Percentiles rank a stretch among this genome's conserved stretches.
Conservation (phyloP, 2,113 vertebrate genomes). For the Mesitornis unicolor region DNA sequence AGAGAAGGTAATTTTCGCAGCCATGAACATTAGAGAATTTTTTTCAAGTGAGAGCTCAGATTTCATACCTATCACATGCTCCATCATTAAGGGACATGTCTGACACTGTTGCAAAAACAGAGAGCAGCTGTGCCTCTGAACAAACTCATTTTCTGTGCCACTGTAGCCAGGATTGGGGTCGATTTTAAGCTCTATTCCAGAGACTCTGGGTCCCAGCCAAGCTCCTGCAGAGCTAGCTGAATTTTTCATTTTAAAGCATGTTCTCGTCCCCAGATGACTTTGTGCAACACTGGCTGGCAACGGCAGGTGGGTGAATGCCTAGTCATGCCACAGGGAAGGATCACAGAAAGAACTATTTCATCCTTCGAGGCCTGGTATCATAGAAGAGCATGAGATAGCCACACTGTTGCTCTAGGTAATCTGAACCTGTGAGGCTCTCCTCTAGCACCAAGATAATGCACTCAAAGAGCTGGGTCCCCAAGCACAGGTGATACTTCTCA, state of each 20-base stretch:
- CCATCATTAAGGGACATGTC: neutral
- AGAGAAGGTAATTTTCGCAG: neutral
- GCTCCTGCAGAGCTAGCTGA: slow-evolving; percentile 6
- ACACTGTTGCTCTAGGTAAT: neutral
- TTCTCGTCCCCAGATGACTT: slow-evolving; percentile 45
- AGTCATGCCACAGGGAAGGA: neutral
- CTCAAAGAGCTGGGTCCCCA: neutral
- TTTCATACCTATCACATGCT: slow-evolving; percentile 17
- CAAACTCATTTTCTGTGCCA: slow-evolving; percentile 23
- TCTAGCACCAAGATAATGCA: neutral
- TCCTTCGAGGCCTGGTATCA: neutral
- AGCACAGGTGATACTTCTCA: neutral
- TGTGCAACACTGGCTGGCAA: neutral
- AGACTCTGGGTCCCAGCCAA: slow-evolving; percentile 20
- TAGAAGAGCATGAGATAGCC: neutral
- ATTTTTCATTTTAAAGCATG: slow-evolving; percentile 26
- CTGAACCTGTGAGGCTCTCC: accelerated
- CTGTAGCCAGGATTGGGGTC: neutral
- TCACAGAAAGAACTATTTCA: neutral
- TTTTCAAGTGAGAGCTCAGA: neutral
- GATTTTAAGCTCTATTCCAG: slow-evolving; percentile 19
- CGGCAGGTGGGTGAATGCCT: neutral
- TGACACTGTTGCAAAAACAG: slow-evolving; percentile 9
- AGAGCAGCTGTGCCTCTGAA: neutral
- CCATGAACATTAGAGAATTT: neutral